A percentile compares a stretch with the other conserved stretches of the same genome.
phyloP scores from a whole-genome alignment of 2,797 vertebrate species.

The Botia almorhae region DNA sequence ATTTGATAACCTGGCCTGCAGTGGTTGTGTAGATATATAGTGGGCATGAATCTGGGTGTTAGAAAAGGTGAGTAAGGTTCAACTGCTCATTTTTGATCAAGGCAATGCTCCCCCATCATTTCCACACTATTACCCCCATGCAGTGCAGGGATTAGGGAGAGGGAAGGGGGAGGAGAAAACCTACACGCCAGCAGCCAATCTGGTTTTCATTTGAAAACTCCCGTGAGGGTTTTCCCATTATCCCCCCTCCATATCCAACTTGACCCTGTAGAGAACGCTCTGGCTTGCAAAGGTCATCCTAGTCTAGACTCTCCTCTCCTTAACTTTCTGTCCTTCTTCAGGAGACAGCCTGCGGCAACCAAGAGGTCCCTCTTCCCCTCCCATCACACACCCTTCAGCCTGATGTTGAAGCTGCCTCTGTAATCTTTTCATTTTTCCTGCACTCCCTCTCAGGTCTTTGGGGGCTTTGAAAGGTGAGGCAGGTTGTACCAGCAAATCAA shows the following conservation, averaged over 20 bases:
- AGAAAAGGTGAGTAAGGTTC: slow-evolving; percentile 65
- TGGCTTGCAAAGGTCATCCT: slow-evolving; percentile 86
- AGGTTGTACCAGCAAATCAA: slow-evolving; percentile 75
- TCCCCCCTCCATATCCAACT: slow-evolving; percentile 79
- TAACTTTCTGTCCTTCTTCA: slow-evolving; percentile 71
- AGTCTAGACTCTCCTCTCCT: slow-evolving; percentile 82
- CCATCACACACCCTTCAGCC: slow-evolving; percentile 64
- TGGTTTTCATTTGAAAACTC: slow-evolving; percentile 84
- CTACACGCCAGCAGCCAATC: slow-evolving; percentile 79
- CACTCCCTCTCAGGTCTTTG: slow-evolving; percentile 76
- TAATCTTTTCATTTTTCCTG: slow-evolving; percentile 83
- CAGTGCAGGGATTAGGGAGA: slow-evolving; percentile 76
- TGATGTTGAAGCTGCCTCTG: slow-evolving; percentile 69
- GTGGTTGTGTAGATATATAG: slow-evolving; percentile 25
- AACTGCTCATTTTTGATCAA: slow-evolving; percentile 70
- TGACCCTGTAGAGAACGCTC: slow-evolving; percentile 81
- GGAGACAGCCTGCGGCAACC: slow-evolving; percentile 68
- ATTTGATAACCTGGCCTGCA: slow-evolving; percentile 60
- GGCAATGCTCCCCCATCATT: slow-evolving; percentile 72
- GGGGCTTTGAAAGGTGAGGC: slow-evolving; percentile 72
- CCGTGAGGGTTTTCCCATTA: slow-evolving; percentile 89
- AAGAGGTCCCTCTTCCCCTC: slow-evolving; percentile 58
- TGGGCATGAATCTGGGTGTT: slow-evolving; percentile 52
- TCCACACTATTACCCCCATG: slow-evolving; percentile 81
- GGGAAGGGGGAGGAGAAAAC: slow-evolving; percentile 61